These are phyloP conservation scores for Stegastes partitus DNA, from an alignment of 2,113 vertebrate species.

Conservation along the genomic window DNA sequence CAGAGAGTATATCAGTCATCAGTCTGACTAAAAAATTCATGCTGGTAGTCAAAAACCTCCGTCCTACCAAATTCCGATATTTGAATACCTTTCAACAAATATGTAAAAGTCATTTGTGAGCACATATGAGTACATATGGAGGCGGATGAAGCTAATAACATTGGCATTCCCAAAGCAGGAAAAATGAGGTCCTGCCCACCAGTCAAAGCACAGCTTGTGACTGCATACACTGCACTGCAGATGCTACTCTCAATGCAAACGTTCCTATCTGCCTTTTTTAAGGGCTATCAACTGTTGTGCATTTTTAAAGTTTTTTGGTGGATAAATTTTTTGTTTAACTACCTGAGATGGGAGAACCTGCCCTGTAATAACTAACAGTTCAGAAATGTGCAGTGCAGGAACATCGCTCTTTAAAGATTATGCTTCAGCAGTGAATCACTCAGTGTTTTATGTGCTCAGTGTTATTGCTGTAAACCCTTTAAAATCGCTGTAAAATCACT, in stretches of 20 bases:
- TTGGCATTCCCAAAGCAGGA: background rate
- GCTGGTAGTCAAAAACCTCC: too few relatives aligned
- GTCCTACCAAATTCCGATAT: background rate
- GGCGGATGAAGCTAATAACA: too few relatives aligned
- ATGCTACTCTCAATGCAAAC: background rate
- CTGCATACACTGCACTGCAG: background rate
- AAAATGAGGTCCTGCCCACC: constrained; percentile 1
- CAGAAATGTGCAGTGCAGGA: constrained; percentile 4
- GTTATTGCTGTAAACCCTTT: constrained; percentile 22
- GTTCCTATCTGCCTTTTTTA: constrained; percentile 2
- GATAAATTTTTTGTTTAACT: constrained; percentile 11
- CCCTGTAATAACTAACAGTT: constrained; percentile 16
- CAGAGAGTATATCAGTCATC: too few relatives aligned
- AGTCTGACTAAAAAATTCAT: too few relatives aligned
- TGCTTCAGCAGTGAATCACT: constrained; percentile 49
- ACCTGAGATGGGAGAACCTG: constrained; percentile 4
- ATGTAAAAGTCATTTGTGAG: background rate
- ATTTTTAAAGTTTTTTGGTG: constrained; percentile 7
- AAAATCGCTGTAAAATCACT: constrained; percentile 13
- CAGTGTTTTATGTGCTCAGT: constrained; percentile 17
- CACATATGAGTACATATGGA: background rate
- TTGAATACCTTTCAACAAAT: background rate
- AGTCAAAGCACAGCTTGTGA: background rate
- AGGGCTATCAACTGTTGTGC: constrained; percentile 5
- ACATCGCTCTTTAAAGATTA: constrained; percentile 38